Evolutionary conservation across 2,113 vertebrate genomes (phyloP), one percentile per base, ranked within the genome.

Genomic region (Siphamia tubifer): DNA sequence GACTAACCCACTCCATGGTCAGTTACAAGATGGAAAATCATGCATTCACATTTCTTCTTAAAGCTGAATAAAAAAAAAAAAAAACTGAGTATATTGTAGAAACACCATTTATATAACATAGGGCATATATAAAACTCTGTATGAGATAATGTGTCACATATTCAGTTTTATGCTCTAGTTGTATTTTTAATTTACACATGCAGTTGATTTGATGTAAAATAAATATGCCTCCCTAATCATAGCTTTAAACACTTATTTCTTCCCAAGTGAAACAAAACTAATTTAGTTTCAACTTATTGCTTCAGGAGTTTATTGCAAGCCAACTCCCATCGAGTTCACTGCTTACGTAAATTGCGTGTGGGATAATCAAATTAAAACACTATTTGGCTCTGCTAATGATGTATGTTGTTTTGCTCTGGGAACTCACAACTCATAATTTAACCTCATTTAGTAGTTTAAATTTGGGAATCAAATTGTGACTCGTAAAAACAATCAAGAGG

Each of bases 21-120:
- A 45, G 45, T 58, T 66, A 58, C 67, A 68, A 69, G 68, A 77
- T 82, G 51, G 52, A 40, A 63, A 74, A 57, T 62, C 49, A 58
- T 12, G 51, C 48, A 45, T 55, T 73, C 52, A 53, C 5, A 36
- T 28, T 77, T 28, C 47, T 40, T 45, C 25, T 31, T 15, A 36
- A 10, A 24, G 27, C 31, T 62, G 1, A 55, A 64, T 23, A 21
- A 34, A 38, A 54, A 57, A 27, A 9, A 21, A 34, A 38, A 54
- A 57, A 27, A 9, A 6, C 39, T 53, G 13, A 53, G 38, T 43
- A 7, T 34, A n/a, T n/a, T n/a, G n/a, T n/a, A n/a, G n/a, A n/a
- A n/a, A n/a, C n/a, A n/a, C n/a, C n/a, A n/a, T n/a, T n/a, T n/a
- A n/a, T n/a, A n/a, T n/a, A n/a, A n/a, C n/a, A n/a, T n/a, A n/a